Evolutionary conservation across 2,113 vertebrate species (phyloP), one percentile per base, ranked within the genome.

Genomic region (Austrofundulus limnaeus): DNA sequence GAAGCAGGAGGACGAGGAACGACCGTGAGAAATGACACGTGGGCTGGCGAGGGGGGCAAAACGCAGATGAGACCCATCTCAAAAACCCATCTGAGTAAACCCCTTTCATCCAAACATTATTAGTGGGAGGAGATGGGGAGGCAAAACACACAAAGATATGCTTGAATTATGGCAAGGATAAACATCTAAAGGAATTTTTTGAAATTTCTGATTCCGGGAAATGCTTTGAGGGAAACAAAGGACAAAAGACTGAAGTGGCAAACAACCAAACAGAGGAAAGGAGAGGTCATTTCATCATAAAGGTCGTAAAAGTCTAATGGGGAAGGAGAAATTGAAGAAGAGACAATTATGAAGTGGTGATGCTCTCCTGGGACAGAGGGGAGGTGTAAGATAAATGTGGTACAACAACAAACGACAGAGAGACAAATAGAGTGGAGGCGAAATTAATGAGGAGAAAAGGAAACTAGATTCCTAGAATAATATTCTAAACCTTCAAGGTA

Each of bases 221-320:
- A 70, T 24, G 53, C 46, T 66, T 11, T 13, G n/a, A n/a, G 14
- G 56, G 61, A 65, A 84, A 85, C 70, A 84, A 81, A 73, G 21
- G 62, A 88, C 83, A 89, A 88, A 77, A 78, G 83, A 81, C 80
- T 83, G 69, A 90, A 74, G 84, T 80, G 84, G 84, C 75, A 75
- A 65, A 70, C 0, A 24, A 72, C 82, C 81, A 79, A 69, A 38
- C 59, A 66, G 16, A 59, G 9, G 42, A 59, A 54, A 70, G 55
- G 24, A 58, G 61, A 65, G 41, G 48, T 57, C 54, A 45, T 67
- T 84, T 80, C 58, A 78, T 81, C 62, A 67, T 41, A 66, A 76
- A 64, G 75, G 82, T 84, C 81, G 85, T 54, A 71, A 56, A 61
- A 37, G 72, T 87, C 83, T 34, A 25, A 70, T 68, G 60, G 81